Evolutionary conservation across 2,113 vertebrate genomes (phyloP).

Genomic region (Tyrannus savana): DNA sequence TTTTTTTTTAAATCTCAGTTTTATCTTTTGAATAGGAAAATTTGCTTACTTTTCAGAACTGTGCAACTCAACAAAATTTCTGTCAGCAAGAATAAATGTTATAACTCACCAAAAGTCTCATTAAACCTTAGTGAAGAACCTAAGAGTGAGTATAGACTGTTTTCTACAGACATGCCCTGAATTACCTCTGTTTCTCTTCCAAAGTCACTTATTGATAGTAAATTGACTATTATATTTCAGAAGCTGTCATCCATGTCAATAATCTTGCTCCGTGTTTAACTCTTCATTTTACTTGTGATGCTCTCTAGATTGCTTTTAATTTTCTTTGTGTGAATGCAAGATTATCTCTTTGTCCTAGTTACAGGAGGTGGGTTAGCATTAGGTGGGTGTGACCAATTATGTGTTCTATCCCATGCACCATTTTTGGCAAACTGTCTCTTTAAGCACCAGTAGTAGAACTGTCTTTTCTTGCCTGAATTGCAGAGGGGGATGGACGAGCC

Average conservation of each 20-base stretch:
- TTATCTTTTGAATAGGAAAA: background rate
- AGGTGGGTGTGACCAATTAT: too few species aligned
- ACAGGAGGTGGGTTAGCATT: too few species aligned
- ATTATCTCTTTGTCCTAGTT: background rate
- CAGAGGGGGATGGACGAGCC: too few species aligned
- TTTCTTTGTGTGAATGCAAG: background rate
- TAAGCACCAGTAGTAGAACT: too few species aligned
- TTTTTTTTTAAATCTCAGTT: background rate
- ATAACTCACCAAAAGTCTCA: background rate
- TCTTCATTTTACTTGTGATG: background rate
- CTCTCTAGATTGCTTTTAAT: background rate
- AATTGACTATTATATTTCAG: background rate
- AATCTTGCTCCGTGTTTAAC: background rate
- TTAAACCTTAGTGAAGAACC: background rate
- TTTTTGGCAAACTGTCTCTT: too few species aligned
- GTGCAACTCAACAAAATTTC: background rate
- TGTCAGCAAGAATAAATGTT: background rate
- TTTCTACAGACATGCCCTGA: background rate
- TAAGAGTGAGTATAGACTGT: background rate
- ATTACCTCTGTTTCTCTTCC: background rate
- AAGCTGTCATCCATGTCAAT: background rate
- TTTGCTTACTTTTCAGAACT: background rate
- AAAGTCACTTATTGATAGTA: background rate
- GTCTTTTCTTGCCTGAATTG: too few species aligned
- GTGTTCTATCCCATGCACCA: too few species aligned